Percentiles rank a stretch among this genome's conserved stretches.
These are phyloP conservation scores for Girardinichthys multiradiatus DNA, from an alignment of 2,113 vertebrate genomes.

Conservation along the genomic window DNA sequence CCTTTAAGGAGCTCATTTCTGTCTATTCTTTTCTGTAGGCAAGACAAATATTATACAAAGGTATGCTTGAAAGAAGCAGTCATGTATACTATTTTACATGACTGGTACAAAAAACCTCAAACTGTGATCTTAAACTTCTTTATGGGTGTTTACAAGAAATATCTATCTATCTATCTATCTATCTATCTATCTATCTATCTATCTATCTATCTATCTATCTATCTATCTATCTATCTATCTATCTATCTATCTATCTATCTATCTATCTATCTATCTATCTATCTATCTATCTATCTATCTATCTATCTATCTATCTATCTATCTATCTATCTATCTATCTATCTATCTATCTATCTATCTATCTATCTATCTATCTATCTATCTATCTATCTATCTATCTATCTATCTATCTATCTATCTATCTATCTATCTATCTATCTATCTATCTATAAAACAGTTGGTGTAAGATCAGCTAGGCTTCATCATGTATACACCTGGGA, in stretches of 20 bases:
- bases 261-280: conserved; percentile 32
- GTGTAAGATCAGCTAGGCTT: no score
- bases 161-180: conserved; percentile 20
- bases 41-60: not conserved
- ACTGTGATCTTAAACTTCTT: not conserved
- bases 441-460: no score
- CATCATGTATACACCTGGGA: no score
- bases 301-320: conserved; percentile 42
- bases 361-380: no score
- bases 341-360: conserved; percentile 28
- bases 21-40: not conserved
- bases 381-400: no score
- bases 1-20: not conserved
- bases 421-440: no score
- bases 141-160: not conserved
- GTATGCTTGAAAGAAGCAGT: not conserved
- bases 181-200: conserved; percentile 28
- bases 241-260: conserved; percentile 26
- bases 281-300: conserved; percentile 39
- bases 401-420: no score
- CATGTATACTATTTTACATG: not conserved
- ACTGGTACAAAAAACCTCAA: not conserved
- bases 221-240: conserved; percentile 8
- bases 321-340: conserved; percentile 49
- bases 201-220: conserved; percentile 38